Base-by-base conservation (phyloP, 2,888 invertebrate genomes). In the Cistogaster globosa region DNA sequence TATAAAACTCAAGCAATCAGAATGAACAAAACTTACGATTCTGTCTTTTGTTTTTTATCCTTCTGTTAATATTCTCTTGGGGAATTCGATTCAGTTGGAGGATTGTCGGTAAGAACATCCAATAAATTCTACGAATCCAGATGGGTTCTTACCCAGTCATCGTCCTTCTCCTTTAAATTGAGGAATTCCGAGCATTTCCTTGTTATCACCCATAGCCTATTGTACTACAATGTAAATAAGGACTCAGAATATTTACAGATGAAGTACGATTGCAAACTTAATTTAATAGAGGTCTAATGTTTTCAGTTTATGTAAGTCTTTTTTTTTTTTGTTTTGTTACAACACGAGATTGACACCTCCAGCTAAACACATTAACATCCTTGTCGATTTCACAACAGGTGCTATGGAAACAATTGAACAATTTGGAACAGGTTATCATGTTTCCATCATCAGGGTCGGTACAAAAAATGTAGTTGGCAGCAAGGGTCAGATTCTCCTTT, bases 1-100 rank as follows among this genome's bases (percentile, higher is more conserved):
- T 55, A 69, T 57, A 42, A 69, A 69, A 14, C 69, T 57, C 16
- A 45, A 42, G n/a, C 55, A 69, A 42, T 42, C 68, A 16, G 68
- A 32, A 53, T 68, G 68, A 11, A 68, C 53, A 11, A 69, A 57
- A 14, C 55, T 18, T 38, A 69, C 69, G 16, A 57, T 36, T 42
- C 55, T 16, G 9, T 69, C 42, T 55, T 55, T 55, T 18, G 55
- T 36, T 57, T 69, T n/a, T 55, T 69, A 36, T 69, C 57, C 51
- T 69, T 69, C 18, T 16, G 18, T 32, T 8, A 14, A 38, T n/a
- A n/a, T n/a, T n/a, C n/a, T n/a, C n/a, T 32, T 36, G 8, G 36
- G 8, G 8, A 36, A 36, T 36, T 36, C 4, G 36, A 69, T 42
- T n/a, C n/a, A n/a, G n/a, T n/a, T n/a, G n/a, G n/a, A n/a, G n/a